Percentiles rank a stretch among this genome's conserved stretches.
Evolutionary conservation across 2,888 invertebrate species (phyloP).

Genomic region (Eupithecia dodoneata): DNA sequence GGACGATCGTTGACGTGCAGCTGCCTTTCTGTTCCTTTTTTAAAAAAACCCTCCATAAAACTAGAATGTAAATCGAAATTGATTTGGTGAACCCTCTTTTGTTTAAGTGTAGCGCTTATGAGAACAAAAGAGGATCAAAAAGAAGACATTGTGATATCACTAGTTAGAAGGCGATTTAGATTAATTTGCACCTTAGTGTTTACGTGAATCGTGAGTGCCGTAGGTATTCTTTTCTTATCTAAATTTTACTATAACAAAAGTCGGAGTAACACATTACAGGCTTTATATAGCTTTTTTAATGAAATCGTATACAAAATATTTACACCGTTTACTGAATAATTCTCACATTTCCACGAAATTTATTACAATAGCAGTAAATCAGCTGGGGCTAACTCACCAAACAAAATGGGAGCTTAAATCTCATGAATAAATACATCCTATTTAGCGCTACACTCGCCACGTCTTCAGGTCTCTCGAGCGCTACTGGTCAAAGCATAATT

Average conservation of each 20-base stretch:
- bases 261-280: slow-evolving; percentile 17
- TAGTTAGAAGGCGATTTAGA: slow-evolving; percentile 2
- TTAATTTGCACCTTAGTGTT: background rate
- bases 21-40: slow-evolving; percentile 71
- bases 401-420: slow-evolving; percentile 78
- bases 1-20: slow-evolving; percentile 72
- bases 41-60: slow-evolving; percentile 58
- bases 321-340: slow-evolving; percentile 62
- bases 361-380: slow-evolving; percentile 80
- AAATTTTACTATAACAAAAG: background rate
- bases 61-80: slow-evolving; percentile 53
- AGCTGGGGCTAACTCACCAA: slow-evolving; percentile 78
- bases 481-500: slow-evolving; percentile 53
- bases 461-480: slow-evolving; percentile 62
- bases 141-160: slow-evolving; percentile 20
- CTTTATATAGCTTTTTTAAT: slow-evolving; percentile 45
- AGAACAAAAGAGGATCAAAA: slow-evolving; percentile 8
- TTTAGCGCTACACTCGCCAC: slow-evolving; percentile 78
- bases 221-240: slow-evolving; percentile 5
- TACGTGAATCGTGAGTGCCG: background rate
- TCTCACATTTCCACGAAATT: slow-evolving; percentile 73
- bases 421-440: slow-evolving; percentile 84
- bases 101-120: slow-evolving; percentile 28
- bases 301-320: slow-evolving; percentile 45
- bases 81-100: slow-evolving; percentile 43